Percentiles rank a stretch among this genome's conserved stretches.
These are phyloP conservation scores for Epinephelus coioides DNA, from an alignment of 2,797 vertebrate species.

Conservation along the genomic window DNA sequence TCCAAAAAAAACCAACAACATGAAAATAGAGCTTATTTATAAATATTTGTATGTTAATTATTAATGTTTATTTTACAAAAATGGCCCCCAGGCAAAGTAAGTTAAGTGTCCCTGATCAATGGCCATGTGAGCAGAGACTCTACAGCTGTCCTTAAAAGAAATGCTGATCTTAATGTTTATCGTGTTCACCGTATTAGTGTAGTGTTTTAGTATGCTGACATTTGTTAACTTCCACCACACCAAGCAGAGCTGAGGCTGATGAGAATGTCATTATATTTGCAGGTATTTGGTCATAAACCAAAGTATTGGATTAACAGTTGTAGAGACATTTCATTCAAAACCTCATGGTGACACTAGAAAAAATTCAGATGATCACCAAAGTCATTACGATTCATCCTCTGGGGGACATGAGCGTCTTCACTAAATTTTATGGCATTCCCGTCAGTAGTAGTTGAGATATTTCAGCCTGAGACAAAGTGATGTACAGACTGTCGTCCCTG, in stretches of 20 bases:
- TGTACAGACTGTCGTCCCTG: not conserved
- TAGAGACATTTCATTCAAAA: not conserved
- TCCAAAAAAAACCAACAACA: no score
- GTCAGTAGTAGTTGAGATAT: not conserved
- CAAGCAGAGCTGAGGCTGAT: not conserved
- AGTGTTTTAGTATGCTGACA: not conserved
- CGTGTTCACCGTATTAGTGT: not conserved
- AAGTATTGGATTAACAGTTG: not conserved
- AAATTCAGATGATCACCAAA: not conserved
- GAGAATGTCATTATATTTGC: not conserved
- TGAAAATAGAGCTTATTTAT: no score
- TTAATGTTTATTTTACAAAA: no score
- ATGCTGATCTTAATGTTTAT: not conserved
- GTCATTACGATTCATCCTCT: not conserved
- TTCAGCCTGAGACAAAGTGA: not conserved
- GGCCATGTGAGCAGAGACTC: not conserved
- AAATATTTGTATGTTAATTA: no score
- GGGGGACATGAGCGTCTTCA: not conserved
- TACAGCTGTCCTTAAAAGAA: not conserved
- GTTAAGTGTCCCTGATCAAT: no score
- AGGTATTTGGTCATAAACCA: not conserved
- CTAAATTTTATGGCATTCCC: not conserved
- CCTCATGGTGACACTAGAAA: not conserved
- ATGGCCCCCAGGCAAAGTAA: no score
- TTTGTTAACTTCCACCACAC: not conserved